Conservation (phyloP, 1,140 invertebrate species). For the Potamilus streckersoni region DNA sequence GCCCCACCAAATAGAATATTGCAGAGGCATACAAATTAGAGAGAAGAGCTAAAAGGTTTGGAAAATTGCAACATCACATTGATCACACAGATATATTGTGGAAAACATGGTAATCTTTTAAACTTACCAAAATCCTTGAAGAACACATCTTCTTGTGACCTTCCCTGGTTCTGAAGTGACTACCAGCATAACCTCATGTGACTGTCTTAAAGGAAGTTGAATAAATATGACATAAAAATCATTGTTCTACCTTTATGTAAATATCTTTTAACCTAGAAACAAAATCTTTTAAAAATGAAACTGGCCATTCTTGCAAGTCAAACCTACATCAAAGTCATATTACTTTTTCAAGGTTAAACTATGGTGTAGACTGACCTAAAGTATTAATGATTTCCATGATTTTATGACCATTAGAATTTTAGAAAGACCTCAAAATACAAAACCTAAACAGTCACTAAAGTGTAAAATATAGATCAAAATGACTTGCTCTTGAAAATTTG, state of each 20-base stretch:
- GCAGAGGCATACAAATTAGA: background rate
- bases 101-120: background rate
- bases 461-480: too few species aligned
- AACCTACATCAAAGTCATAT: background rate
- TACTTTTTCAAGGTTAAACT: background rate
- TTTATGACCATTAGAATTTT: too few species aligned
- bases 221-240: background rate
- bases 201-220: background rate
- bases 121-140: conserved; percentile 39
- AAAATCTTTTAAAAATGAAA: background rate
- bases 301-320: conserved; percentile 4
- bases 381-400: too few species aligned
- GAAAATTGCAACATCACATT: background rate
- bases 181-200: conserved; percentile 2
- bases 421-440: too few species aligned
- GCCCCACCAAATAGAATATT: background rate
- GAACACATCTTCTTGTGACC: conserved; percentile 17
- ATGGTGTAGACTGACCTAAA: too few species aligned
- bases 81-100: background rate
- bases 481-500: too few species aligned
- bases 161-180: conserved; percentile 3
- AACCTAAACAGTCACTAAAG: too few species aligned
- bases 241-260: background rate
- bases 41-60: background rate
- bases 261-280: background rate